phyloP scores from a whole-genome alignment of 2,113 vertebrate genomes.

The Casuarius casuarius region DNA sequence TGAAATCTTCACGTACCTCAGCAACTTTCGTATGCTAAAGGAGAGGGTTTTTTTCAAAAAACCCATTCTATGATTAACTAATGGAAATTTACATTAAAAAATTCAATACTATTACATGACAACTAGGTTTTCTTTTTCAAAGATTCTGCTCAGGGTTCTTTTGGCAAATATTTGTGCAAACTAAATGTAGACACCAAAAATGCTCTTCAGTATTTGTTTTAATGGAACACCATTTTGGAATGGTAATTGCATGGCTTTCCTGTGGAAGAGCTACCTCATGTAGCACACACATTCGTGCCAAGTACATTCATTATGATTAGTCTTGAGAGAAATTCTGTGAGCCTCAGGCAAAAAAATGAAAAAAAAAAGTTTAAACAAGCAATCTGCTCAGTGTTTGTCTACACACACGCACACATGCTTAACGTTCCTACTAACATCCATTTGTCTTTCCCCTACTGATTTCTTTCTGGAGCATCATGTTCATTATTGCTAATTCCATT shows the following conservation, averaged over 20 bases:
- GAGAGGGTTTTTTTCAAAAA: neutral
- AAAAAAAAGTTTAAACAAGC: neutral
- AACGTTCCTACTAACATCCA: neutral
- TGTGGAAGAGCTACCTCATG: neutral
- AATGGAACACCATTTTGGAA: conserved; percentile 45
- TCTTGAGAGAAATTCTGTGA: conserved; percentile 30
- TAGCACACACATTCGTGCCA: neutral
- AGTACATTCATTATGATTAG: conserved; percentile 33
- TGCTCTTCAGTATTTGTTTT: conserved; percentile 54
- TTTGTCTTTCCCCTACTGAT: neutral
- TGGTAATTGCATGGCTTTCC: conserved; percentile 33
- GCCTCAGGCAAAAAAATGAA: neutral
- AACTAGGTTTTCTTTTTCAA: neutral
- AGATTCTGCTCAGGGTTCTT: conserved; percentile 16
- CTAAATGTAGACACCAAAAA: conserved; percentile 16
- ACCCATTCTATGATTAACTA: neutral
- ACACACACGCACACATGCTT: neutral
- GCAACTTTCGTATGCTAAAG: conserved; percentile 24
- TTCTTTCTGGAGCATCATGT: neutral
- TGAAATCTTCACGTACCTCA: neutral
- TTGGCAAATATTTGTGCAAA: conserved; percentile 7
- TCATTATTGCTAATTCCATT: neutral
- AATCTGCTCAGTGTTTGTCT: conserved; percentile 4
- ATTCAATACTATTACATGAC: neutral
- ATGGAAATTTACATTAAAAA: neutral